Evolutionary conservation across 2,113 vertebrate genomes (phyloP), one percentile per base, ranked within the genome.

Genomic region (Hippolais icterina): DNA sequence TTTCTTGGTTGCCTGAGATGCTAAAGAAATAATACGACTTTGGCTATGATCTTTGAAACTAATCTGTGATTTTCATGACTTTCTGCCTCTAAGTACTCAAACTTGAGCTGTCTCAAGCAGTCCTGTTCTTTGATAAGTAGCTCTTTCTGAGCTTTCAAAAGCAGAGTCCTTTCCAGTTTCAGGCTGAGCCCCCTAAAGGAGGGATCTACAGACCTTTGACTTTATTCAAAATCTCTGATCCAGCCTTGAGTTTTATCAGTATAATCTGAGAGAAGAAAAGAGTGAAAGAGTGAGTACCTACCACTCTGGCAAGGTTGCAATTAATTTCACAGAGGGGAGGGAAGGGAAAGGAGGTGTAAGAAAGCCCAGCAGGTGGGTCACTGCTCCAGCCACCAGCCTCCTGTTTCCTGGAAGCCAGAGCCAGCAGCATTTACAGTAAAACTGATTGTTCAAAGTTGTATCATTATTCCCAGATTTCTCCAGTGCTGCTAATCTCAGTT

Each of bases 381-480:
- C 15, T 12, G 77, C 87, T 88, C 39, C 49, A 77, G 64, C 84
- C 77, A 94, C 56, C 82, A 90, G 79, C 82, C 90, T 87, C 71
- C 72, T 63, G 63, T 17, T 97, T 96, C 95, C 96, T 94, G 96
- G 96, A 97, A 97, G 91, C 56, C 85, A 79, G 79, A 69, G 91
- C 79, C 70, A 84, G 77, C 68, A 93, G 84, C 95, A 81, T 65
- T 97, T 97, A 97, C 96, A 96, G 96, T 97, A 97, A 97, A 96
- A 87, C 94, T 90, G 94, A 97, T 90, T 90, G 93, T 96, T 92
- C 77, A 44, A 95, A 92, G 83, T 96, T 92, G 74, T 94, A 92
- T 96, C 93, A 92, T 96, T 95, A 94, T 96, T 93, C 94, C 97
- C 97, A 95, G 96, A 96, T 97, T 97, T 96, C 95, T 96, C 57